Base-by-base conservation (phyloP, 2,888 invertebrate species). In the Ochlodes sylvanus region DNA sequence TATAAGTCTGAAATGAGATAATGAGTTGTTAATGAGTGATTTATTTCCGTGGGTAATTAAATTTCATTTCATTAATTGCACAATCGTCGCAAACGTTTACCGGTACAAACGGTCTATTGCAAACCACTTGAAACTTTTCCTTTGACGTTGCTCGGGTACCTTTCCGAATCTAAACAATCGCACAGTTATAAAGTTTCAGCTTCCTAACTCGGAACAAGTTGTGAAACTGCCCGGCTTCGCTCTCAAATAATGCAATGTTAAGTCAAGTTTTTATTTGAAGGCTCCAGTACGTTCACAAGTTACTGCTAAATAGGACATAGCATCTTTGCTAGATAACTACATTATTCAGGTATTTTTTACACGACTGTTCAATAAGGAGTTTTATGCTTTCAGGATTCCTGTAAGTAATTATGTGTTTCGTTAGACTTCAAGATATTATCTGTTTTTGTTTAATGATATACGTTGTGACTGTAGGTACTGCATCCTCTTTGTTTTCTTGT, bases 41-140 rank as follows among this genome's bases (percentile, higher is more conserved):
- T n/a, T 47, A 17, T 47, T 47, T 12, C 57, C 19, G 1, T 2
- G 34, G 2, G 19, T 67, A 54, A 67, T 67, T 67, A 55, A 67
- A 67, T 67, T 41, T 27, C 32, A 32, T 61, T 61, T 60, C 55
- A 77, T 74, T 75, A 78, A 78, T 75, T 78, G 75, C 73, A 70
- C 75, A 78, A 80, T 80, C 77, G 75, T 75, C 73, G 42, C 68
- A 66, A 70, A 76, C 74, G 76, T 79, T 81, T 76, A 83, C 79
- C 75, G 78, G 73, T 75, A 82, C 79, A 86, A 85, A 83, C 79
- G 79, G 75, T 84, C 81, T 83, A 84, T 85, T 77, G 79, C 79
- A 70, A 81, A 82, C 83, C 81, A 78, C 80, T 87, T 80, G 74
- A 80, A 90, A 90, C 81, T 90, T 90, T 86, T 76, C 79, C 86